Conservation (phyloP, 2,888 invertebrate species). For the Mallateleia sp. region DNA sequence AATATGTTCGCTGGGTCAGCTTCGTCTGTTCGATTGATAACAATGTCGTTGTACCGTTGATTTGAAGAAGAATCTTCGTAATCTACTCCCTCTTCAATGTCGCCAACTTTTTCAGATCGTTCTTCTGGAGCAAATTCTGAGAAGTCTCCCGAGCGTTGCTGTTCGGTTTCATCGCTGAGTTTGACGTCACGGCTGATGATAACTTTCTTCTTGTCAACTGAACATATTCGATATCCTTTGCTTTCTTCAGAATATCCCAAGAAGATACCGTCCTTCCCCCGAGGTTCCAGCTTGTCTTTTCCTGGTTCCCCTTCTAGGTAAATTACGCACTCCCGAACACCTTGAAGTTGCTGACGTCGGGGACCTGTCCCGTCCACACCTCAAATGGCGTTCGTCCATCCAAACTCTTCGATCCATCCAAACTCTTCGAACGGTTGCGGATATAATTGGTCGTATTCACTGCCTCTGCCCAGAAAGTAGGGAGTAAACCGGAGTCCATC, state of each 20-base stretch:
- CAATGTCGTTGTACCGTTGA: neutral
- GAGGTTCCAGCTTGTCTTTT: conserved; percentile 1
- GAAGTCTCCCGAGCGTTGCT: no score
- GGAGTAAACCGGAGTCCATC: conserved; percentile 27
- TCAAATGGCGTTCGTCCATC: conserved; percentile 4
- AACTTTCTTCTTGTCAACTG: conserved; percentile 8
- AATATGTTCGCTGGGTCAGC: neutral
- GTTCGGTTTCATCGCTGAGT: neutral
- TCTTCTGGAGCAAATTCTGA: no score
- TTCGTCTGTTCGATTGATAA: neutral
- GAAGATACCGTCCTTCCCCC: neutral
- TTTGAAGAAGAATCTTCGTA: neutral
- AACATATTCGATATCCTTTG: conserved; percentile 20
- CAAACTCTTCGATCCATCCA: neutral
- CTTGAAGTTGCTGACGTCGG: neutral
- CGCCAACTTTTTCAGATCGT: no score
- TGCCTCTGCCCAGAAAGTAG: conserved; percentile 59
- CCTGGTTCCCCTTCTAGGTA: neutral
- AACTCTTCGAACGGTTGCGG: no score
- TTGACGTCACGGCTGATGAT: conserved; percentile 13
- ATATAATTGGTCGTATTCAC: conserved; percentile 45
- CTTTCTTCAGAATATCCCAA: conserved; percentile 20
- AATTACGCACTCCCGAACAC: no score
- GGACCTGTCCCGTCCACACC: conserved; percentile 9
- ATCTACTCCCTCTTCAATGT: no score